Base-by-base conservation (phyloP, 2,888 invertebrate species). In the Cheilosia soror region DNA sequence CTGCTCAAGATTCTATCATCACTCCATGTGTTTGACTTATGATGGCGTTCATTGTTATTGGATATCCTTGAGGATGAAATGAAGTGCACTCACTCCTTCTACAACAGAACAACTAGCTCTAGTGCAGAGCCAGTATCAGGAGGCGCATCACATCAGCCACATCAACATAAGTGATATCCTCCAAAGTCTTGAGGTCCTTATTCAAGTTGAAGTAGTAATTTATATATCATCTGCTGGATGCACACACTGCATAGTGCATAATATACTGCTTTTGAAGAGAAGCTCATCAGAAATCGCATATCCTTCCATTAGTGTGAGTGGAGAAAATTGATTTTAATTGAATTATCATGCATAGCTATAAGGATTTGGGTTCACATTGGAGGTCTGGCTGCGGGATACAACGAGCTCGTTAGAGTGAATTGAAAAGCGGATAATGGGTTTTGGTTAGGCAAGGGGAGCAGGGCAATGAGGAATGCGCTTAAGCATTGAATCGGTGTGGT, bases 21-120 rank as follows among this genome's bases (percentile, higher is more conserved):
- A 40, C 78, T 68, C 73, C 72, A 73, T 79, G 83, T 83, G 73
- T 83, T 79, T 83, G 73, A 83, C 83, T 83, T 79, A 83, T 83
- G 68, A 83, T 83, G 83, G 57, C 83, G 79, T 79, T 83, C 83
- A 83, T 83, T 84, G 84, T 84, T 75, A 84, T 84, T 84, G 58
- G 84, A 84, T 84, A 84, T 84, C 84, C 84, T 84, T 84, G 84
- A 80, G 84, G 84, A 80, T 80, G 73, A 79, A 84, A 84, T 84
- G 80, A 80, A 84, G 80, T 80, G 75, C 65, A 73, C 62, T 62
- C 55, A 51, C 60, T 69, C 37, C 13, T 42, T 51, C 2, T 25
- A 40, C 37, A 11, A 51, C 27, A 51, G 20, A 58, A 76, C 44
- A 53, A 62, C 53, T 33, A 55, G 25, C n/a, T 5, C 33, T 20